A percentile compares a stretch with the other conserved stretches of the same genome.
These are phyloP conservation scores for Mesoclemmys tuberculata DNA, from an alignment of 2,113 vertebrate genomes.

Conservation along the genomic window DNA sequence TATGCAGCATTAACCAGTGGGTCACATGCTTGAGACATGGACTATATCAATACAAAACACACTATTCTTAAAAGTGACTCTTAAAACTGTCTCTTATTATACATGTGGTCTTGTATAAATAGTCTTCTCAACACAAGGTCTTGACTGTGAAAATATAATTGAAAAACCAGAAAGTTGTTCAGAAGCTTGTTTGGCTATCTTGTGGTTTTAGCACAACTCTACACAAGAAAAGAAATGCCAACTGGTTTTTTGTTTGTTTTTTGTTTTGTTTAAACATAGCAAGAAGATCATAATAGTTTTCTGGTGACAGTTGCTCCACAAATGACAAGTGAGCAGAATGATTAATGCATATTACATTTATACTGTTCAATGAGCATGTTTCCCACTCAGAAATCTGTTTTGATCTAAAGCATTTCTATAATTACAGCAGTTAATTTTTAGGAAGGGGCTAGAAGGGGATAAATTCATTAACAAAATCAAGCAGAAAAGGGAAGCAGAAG, in stretches of 20 bases:
- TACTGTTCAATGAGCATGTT: not conserved
- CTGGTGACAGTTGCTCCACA: not conserved
- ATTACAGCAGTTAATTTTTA: not conserved
- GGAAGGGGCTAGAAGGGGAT: not conserved
- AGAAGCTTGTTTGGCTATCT: not conserved
- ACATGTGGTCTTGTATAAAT: not conserved
- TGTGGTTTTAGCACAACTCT: not conserved
- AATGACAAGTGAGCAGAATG: not conserved
- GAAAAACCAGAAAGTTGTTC: not conserved
- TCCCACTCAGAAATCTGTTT: not conserved
- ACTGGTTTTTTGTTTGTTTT: too few species aligned
- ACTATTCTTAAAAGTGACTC: not conserved
- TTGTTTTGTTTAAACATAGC: not conserved
- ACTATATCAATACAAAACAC: not conserved
- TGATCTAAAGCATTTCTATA: too few species aligned
- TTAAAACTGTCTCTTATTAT: not conserved
- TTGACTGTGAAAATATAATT: not conserved
- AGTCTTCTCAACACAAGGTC: not conserved
- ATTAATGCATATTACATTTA: not conserved
- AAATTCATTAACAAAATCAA: not conserved
- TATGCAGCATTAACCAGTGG: not conserved
- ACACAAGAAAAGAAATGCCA: not conserved
- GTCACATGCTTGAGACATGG: not conserved
- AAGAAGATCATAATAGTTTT: not conserved
- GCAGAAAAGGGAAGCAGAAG: not conserved